Percentiles rank a stretch among this genome's conserved stretches.
Conservation (phyloP, 1,140 invertebrate genomes). For the Aphidius gifuensis region DNA sequence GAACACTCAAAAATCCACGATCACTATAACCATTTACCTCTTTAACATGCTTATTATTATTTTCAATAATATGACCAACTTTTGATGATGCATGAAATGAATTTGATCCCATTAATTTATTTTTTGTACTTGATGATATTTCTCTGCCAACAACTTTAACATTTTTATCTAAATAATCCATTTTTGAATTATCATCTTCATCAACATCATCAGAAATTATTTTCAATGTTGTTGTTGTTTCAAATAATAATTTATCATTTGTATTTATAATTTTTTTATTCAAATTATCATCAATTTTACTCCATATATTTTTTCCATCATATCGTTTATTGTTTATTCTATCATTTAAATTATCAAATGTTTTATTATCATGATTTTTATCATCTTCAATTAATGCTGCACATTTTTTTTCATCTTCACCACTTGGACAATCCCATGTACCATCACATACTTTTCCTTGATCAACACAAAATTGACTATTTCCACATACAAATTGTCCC, state of each 20-base stretch:
- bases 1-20: slow-evolving; percentile 68
- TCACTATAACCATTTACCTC: slow-evolving; percentile 48
- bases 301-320: not conserved
- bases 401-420: slow-evolving; percentile 79
- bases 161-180: slow-evolving; percentile 4
- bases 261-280: slow-evolving; percentile 11
- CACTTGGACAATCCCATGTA: slow-evolving; percentile 70
- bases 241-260: slow-evolving; percentile 36
- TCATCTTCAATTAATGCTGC: slow-evolving; percentile 53
- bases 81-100: slow-evolving; percentile 29
- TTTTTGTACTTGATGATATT: slow-evolving; percentile 37
- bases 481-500: slow-evolving; percentile 72
- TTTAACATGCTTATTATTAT: slow-evolving; percentile 17
- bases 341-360: not conserved
- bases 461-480: slow-evolving; percentile 67
- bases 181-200: not conserved
- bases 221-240: slow-evolving; percentile 38
- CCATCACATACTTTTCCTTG: slow-evolving; percentile 71
- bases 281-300: slow-evolving; percentile 3
- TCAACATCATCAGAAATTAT: slow-evolving; percentile 9
- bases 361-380: not conserved
- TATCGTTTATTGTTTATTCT: not conserved
- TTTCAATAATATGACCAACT: slow-evolving; percentile 18
- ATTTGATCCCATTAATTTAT: slow-evolving; percentile 23
- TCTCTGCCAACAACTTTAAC: slow-evolving; percentile 40